These are phyloP conservation scores for Anadara kagoshimensis DNA, from an alignment of 1,140 invertebrate genomes.

Conservation along the genomic window DNA sequence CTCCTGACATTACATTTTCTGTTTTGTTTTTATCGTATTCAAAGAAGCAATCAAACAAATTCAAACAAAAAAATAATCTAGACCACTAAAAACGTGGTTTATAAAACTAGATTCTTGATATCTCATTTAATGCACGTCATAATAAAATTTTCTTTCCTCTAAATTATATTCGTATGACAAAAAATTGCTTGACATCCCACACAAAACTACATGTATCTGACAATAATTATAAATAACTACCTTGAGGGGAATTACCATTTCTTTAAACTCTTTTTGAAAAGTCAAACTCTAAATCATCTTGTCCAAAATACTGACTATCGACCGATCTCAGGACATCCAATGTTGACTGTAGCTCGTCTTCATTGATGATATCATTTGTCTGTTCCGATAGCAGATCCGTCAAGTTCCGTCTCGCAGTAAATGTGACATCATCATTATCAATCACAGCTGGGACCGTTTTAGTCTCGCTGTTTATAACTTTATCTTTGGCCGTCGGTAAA, in stretches of 20 bases:
- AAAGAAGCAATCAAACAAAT: neutral
- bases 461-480: too few relatives aligned
- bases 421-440: constrained; percentile 17
- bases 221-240: too few relatives aligned
- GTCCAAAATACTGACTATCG: constrained; percentile 37
- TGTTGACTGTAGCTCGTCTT: constrained; percentile 34
- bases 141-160: too few relatives aligned
- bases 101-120: neutral
- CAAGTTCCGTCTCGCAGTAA: constrained; percentile 26
- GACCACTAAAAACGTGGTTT: neutral
- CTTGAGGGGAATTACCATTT: too few relatives aligned
- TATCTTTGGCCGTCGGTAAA: too few relatives aligned
- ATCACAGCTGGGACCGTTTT: neutral
- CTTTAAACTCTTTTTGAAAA: neutral
- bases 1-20: neutral
- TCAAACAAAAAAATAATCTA: neutral
- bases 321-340: constrained; percentile 36
- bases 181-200: too few relatives aligned
- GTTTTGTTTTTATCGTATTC: neutral
- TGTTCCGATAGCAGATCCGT: constrained; percentile 8
- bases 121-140: too few relatives aligned
- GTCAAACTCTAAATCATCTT: constrained; percentile 25
- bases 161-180: too few relatives aligned
- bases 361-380: constrained; percentile 18
- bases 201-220: too few relatives aligned